Percentiles rank a stretch among this genome's conserved stretches.
Conservation (phyloP, 2,888 invertebrate species). For the Aphidius colemani region DNA sequence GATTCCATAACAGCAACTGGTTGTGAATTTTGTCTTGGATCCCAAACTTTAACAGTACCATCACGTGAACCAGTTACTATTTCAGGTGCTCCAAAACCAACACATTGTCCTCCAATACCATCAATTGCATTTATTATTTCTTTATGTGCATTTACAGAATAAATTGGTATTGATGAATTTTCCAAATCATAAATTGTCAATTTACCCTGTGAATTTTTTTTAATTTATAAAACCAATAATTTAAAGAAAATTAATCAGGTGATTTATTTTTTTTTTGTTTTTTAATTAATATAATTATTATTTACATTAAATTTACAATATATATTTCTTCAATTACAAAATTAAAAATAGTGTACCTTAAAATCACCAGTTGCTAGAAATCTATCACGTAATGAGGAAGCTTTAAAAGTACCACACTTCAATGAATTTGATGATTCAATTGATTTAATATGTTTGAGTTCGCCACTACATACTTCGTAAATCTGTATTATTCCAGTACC, state of each 20-base stretch:
- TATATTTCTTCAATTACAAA: background rate
- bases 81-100: slow-evolving; percentile 92
- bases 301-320: background rate
- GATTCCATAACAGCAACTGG: slow-evolving; percentile 92
- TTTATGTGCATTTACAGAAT: slow-evolving; percentile 78
- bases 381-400: slow-evolving; percentile 78
- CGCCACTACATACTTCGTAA: slow-evolving; percentile 77
- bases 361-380: slow-evolving; percentile 91
- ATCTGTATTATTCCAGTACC: slow-evolving; percentile 86
- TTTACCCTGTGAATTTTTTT: slow-evolving; percentile 65
- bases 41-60: slow-evolving; percentile 96
- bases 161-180: slow-evolving; percentile 72
- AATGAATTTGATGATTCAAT: slow-evolving; percentile 82
- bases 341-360: slow-evolving; percentile 44
- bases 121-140: slow-evolving; percentile 91
- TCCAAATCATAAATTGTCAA: slow-evolving; percentile 67
- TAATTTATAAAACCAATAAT: slow-evolving; percentile 17
- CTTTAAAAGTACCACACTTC: slow-evolving; percentile 93
- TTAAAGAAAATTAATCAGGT: background rate
- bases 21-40: slow-evolving; percentile 83
- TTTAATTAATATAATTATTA: slow-evolving; percentile 4
- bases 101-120: slow-evolving; percentile 79
- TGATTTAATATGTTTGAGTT: slow-evolving; percentile 72
- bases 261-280: background rate
- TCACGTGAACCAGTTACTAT: slow-evolving; percentile 92